phyloP scores from a whole-genome alignment of 2,888 invertebrate species.

The Diarsia rubi region DNA sequence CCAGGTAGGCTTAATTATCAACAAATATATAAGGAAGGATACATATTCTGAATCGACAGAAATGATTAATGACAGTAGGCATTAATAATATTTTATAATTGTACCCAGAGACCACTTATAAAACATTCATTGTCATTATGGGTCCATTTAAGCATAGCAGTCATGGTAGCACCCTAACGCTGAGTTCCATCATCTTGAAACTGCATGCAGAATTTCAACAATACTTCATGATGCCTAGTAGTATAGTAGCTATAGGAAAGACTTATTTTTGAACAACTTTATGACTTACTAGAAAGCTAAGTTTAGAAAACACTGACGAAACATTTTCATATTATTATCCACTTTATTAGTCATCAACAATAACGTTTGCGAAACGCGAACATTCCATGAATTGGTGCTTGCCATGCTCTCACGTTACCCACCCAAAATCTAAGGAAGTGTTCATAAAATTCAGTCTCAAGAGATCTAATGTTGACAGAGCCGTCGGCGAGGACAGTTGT shows the following conservation, averaged over 20 bases:
- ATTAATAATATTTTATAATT: not conserved
- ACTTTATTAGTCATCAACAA: conserved; percentile 13
- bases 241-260: not conserved
- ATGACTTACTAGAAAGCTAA: conserved; percentile 32
- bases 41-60: not conserved
- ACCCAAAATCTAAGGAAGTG: conserved; percentile 45
- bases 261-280: conserved; percentile 30
- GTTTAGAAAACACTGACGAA: conserved; percentile 27
- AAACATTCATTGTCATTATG: not conserved
- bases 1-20: not conserved
- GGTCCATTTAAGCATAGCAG: not conserved
- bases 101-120: not conserved
- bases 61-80: not conserved
- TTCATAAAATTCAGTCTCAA: conserved; percentile 55
- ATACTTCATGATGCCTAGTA: not conserved
- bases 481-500: conserved; percentile 84
- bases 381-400: conserved; percentile 7
- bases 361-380: not conserved
- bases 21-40: not conserved
- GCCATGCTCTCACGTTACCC: conserved; percentile 8
- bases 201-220: conserved; percentile 2
- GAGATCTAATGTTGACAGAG: conserved; percentile 70
- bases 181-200: not conserved
- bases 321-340: conserved; percentile 13
- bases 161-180: not conserved